These are phyloP conservation scores for Plebejus melissa DNA, from an alignment of 2,888 invertebrate species.

Conservation along the genomic window DNA sequence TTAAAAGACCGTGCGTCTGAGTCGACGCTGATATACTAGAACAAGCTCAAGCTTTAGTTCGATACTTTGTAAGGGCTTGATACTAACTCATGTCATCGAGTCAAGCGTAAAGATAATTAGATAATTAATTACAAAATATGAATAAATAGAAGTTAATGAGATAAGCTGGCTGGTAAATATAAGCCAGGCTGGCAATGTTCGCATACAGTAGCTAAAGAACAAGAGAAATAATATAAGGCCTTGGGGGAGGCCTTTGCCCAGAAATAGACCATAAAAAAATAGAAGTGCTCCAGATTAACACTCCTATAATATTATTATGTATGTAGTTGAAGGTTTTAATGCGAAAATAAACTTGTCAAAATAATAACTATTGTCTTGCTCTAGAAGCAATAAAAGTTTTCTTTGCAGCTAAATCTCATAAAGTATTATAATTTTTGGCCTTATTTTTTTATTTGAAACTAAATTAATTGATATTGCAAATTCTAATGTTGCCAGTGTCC, in stretches of 20 bases:
- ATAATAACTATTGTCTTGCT: too few species aligned
- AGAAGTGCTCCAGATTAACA: too few species aligned
- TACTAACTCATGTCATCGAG: not conserved
- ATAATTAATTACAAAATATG: not conserved
- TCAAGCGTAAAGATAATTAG: not conserved
- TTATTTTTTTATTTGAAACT: too few species aligned
- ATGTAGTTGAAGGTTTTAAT: too few species aligned
- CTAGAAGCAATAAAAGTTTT: too few species aligned
- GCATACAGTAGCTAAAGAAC: not conserved
- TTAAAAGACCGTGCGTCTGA: not conserved
- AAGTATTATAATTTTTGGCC: too few species aligned
- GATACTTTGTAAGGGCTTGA: constrained; percentile 10
- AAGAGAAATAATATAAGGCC: not conserved
- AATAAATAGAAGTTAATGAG: not conserved
- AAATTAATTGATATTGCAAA: too few species aligned
- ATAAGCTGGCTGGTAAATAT: not conserved
- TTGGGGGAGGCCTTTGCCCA: not conserved
- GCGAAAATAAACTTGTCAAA: too few species aligned
- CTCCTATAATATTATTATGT: too few species aligned
- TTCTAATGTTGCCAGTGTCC: too few species aligned
- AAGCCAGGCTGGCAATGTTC: not conserved
- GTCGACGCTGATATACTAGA: not conserved
- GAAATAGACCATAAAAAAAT: not conserved
- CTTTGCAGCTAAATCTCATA: too few species aligned
- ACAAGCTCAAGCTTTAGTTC: not conserved